Percentiles rank a stretch among this genome's conserved stretches.
Conservation (phyloP, 2,113 vertebrate species). For the Antigone vipio region DNA sequence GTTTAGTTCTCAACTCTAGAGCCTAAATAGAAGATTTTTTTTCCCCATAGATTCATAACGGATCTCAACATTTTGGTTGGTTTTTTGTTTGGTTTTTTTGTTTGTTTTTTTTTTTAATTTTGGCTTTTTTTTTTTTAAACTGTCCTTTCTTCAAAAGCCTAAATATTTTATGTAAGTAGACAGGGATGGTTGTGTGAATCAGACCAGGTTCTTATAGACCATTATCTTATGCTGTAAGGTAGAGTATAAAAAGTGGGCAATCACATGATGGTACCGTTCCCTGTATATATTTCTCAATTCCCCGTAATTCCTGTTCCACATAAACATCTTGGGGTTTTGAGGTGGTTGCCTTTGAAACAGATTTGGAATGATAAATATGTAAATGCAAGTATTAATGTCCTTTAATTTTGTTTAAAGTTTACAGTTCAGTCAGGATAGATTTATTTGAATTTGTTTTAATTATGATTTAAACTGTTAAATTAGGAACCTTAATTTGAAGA, state of each 20-base stretch:
- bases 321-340: background rate
- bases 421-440: background rate
- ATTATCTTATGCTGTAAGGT: background rate
- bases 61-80: background rate
- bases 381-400: background rate
- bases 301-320: background rate
- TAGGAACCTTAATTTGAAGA: background rate
- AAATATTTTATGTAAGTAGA: background rate
- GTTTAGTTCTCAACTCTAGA: background rate
- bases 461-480: background rate
- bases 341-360: background rate
- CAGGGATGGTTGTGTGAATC: background rate
- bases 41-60: background rate
- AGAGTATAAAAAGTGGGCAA: background rate
- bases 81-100: background rate
- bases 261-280: background rate
- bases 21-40: background rate
- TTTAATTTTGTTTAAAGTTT: background rate
- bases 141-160: background rate
- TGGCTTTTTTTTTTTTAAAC: background rate
- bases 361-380: background rate
- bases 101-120: background rate
- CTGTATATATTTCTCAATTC: background rate
- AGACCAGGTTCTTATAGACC: background rate
- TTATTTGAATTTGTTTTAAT: background rate